Base-by-base conservation (phyloP, 1,140 invertebrate genomes). In the Hirudo medicinalis region DNA sequence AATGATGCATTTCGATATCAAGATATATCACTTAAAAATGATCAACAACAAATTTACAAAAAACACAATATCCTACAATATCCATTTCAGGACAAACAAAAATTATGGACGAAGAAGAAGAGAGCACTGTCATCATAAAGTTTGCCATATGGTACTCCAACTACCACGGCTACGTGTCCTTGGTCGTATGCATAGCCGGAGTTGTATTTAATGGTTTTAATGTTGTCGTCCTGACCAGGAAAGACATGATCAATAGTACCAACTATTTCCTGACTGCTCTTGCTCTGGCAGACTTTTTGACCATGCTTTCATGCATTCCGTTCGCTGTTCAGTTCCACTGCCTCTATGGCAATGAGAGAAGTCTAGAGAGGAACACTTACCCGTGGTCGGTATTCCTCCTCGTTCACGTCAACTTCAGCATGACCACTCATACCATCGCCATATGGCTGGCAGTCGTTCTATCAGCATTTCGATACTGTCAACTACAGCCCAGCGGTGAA, bases 391-490 rank as follows among this genome's bases (percentile, higher is more conserved):
- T 72, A 11, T 81, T 78, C 72, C 71, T 79, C 15, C 71, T 80
- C 5, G 77, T 81, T 72, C 76, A 79, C 66, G 74, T 79, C 27
- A 78, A 92, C 75, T 93, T 93, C 78, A 82, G 85, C 0, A 79
- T 83, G 86, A 90, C 92, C 0, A 85, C 90, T 77, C 93, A 97
- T 80, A 94, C 92, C 0, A 90, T 94, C 57, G 92, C 91, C 0
- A 94, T 94, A 70, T 94, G 90, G 87, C 79, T 96, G 71, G 94
- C 92, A 0, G 88, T 96, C 0, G 90, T 90, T 0, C 79, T 96
- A 54, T 93, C 93, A 0, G 87, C 95, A 4, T 94, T 93, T 88
- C 82, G 93, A 4, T 96, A 92, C 79, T 88, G 94, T 20, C 91
- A 91, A 0, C 89, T 94, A 0, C 84, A 76, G 83, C 77, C 79